Percentiles rank a stretch among this genome's conserved stretches.
These are phyloP conservation scores for Bibio marci DNA, from an alignment of 2,888 invertebrate genomes.

Conservation along the genomic window DNA sequence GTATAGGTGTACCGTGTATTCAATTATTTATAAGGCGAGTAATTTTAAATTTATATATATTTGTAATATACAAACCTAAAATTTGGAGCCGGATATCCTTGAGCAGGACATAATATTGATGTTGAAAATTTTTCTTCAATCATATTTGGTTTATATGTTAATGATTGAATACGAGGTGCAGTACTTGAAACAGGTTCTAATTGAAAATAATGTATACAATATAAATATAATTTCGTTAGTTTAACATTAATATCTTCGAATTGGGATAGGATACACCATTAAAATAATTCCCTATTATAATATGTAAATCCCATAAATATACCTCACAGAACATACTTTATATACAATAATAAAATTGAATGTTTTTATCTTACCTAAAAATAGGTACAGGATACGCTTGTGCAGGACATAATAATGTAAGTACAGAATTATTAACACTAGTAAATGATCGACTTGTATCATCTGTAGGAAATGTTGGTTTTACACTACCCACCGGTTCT, in stretches of 20 bases:
- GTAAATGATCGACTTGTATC: conserved; percentile 40
- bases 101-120: conserved; percentile 47
- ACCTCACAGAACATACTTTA: too few species aligned
- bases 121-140: conserved; percentile 22
- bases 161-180: conserved; percentile 31
- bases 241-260: too few species aligned
- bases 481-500: conserved; percentile 42
- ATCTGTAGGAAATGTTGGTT: conserved; percentile 39
- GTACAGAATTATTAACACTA: conserved; percentile 28
- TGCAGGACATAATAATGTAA: conserved; percentile 46
- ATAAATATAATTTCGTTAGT: too few species aligned
- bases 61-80: conserved; percentile 34
- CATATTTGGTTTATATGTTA: conserved; percentile 21
- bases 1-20: too few species aligned
- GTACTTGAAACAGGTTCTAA: conserved; percentile 34
- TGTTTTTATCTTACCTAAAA: conserved; percentile 41
- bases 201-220: neutral
- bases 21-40: too few species aligned
- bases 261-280: too few species aligned
- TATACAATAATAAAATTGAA: too few species aligned
- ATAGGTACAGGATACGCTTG: conserved; percentile 53
- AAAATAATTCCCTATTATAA: too few species aligned
- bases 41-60: neutral
- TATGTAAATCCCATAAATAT: too few species aligned
- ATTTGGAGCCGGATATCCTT: conserved; percentile 48